phyloP scores from a whole-genome alignment of 2,888 invertebrate species.

The Norana najaformis region DNA sequence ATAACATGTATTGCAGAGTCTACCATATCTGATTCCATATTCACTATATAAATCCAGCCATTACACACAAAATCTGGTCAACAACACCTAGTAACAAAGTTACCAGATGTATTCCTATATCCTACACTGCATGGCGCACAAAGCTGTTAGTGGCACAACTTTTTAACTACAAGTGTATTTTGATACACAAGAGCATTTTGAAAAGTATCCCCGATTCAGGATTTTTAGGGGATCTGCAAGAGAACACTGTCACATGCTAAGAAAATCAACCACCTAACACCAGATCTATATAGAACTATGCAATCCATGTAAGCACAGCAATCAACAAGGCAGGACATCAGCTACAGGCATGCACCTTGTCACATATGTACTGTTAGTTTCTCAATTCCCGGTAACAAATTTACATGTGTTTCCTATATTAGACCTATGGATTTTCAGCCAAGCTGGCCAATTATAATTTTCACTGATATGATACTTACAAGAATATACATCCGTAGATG shows the following conservation, averaged over 20 bases:
- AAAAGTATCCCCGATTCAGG: no score
- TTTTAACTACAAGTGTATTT: not conserved
- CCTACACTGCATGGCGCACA: not conserved
- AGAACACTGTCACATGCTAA: not conserved
- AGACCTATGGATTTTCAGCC: not conserved
- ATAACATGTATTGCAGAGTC: not conserved
- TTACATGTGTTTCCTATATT: not conserved
- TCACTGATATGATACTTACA: conserved; percentile 53
- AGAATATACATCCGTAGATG: conserved; percentile 86
- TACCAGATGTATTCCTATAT: not conserved
- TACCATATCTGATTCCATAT: not conserved
- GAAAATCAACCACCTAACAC: no score
- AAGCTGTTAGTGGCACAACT: not conserved
- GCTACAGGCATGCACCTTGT: not conserved
- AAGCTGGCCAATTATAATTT: not conserved
- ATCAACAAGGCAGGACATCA: no score
- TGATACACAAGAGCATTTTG: no score
- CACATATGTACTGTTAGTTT: not conserved
- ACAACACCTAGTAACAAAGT: not conserved
- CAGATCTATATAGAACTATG: no score
- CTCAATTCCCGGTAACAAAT: not conserved
- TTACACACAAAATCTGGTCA: not conserved
- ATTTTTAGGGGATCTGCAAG: no score
- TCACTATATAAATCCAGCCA: not conserved
- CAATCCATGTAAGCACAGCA: no score